These are phyloP conservation scores for Bufotes viridis DNA, from an alignment of 2,797 vertebrate species.

Conservation along the genomic window DNA sequence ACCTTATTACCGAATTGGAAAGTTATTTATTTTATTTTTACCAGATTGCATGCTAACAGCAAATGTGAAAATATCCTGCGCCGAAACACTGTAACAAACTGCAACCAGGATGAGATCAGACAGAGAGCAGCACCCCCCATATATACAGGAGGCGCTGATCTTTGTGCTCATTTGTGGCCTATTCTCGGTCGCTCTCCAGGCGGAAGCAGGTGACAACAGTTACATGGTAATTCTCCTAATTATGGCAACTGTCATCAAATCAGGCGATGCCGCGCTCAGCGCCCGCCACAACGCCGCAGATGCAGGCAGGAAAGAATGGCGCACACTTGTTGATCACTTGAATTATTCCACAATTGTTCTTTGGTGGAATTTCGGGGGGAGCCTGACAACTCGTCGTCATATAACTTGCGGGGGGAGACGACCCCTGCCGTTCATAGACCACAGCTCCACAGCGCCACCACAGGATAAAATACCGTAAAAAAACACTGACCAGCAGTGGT, in stretches of 20 bases:
- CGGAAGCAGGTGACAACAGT: conserved; percentile 26
- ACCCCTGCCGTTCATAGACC: no score
- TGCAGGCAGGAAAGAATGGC: neutral
- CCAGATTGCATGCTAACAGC: no score
- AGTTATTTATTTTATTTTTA: no score
- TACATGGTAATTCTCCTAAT: conserved; percentile 30
- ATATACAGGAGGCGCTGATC: neutral
- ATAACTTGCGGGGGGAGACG: no score
- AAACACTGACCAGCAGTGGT: no score
- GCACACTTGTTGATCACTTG: conserved; percentile 31
- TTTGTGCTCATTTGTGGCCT: neutral
- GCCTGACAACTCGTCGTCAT: neutral
- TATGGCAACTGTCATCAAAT: conserved; percentile 22
- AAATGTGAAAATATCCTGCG: no score
- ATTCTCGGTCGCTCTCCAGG: conserved; percentile 12
- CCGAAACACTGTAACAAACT: no score
- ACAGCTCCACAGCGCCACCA: neutral
- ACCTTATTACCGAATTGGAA: no score
- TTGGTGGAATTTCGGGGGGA: neutral
- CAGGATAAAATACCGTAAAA: neutral
- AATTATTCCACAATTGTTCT: conserved; percentile 1
- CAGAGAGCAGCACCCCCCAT: no score
- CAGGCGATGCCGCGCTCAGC: neutral
- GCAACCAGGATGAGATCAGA: no score
- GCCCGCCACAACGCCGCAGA: neutral